phyloP scores from a whole-genome alignment of 2,888 invertebrate genomes.

The Drosophila setosimentum region DNA sequence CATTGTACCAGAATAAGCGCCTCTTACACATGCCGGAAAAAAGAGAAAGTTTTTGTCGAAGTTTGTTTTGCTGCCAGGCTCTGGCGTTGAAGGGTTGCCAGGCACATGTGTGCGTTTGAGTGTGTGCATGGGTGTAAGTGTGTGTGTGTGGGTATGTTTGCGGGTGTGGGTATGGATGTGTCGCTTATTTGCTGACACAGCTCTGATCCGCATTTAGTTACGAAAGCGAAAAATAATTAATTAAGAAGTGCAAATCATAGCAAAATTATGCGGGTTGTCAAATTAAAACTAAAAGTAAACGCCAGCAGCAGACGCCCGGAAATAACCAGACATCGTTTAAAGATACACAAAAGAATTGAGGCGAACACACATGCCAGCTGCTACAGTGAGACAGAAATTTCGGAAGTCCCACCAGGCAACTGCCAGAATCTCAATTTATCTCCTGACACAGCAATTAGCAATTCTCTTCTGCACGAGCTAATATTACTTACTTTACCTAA shows the following conservation, averaged over 20 bases:
- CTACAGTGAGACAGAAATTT: constrained; percentile 10
- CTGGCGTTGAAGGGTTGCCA: constrained; percentile 39
- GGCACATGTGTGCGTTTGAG: not conserved
- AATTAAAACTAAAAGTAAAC: constrained; percentile 68
- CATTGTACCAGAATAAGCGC: constrained; percentile 3
- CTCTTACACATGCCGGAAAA: constrained; percentile 8
- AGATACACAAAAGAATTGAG: constrained; percentile 40
- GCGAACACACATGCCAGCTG: constrained; percentile 1
- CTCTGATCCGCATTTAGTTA: constrained; percentile 60
- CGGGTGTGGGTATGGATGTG: constrained; percentile 18
- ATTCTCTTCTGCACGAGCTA: not conserved
- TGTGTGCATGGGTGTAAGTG: not conserved
- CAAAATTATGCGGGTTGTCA: constrained; percentile 76
- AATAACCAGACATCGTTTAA: constrained; percentile 53
- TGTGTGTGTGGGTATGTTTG: constrained; percentile 15
- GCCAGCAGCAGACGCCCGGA: constrained; percentile 62
- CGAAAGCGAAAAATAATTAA: constrained; percentile 75
- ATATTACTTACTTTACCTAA: not conserved
- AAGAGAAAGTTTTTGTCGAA: constrained; percentile 48
- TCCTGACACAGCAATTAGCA: constrained; percentile 38
- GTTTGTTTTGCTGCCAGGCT: constrained; percentile 40
- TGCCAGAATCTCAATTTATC: constrained; percentile 35
- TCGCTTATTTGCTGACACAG: constrained; percentile 66
- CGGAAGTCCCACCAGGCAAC: constrained; percentile 14
- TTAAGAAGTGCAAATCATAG: constrained; percentile 79